Conservation (phyloP, 2,888 invertebrate species). For the Caenorhabditis sinica region DNA sequence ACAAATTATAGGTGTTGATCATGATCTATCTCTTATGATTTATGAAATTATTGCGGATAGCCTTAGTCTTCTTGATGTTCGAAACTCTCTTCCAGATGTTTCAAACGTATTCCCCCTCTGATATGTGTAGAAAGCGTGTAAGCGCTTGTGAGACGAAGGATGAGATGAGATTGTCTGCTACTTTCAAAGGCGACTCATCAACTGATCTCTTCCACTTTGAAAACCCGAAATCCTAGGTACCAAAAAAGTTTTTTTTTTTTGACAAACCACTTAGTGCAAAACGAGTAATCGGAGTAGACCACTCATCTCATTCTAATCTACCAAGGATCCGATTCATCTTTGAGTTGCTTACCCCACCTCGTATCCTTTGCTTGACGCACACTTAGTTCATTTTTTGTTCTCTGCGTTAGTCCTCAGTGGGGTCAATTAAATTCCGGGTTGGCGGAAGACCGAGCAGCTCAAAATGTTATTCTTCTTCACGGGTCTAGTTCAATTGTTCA, state of each 20-base stretch:
- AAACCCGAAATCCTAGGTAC: slow-evolving; percentile 25
- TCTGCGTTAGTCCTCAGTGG: not conserved
- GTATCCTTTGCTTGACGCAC: not conserved
- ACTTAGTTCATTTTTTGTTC: not conserved
- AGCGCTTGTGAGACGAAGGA: not conserved
- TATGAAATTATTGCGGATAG: not conserved
- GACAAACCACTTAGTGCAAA: slow-evolving; percentile 6
- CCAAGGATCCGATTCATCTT: slow-evolving; percentile 19
- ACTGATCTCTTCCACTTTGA: slow-evolving; percentile 4
- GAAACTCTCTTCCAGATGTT: not conserved
- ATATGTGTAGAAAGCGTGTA: not conserved
- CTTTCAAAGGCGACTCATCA: not conserved
- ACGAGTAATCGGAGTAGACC: slow-evolving; percentile 10
- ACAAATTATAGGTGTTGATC: slow-evolving; percentile 17
- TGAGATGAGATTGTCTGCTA: slow-evolving; percentile 35
- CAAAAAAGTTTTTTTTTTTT: slow-evolving; percentile 5
- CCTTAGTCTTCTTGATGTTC: not conserved
- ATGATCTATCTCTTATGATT: slow-evolving; percentile 20
- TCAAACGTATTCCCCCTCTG: not conserved
- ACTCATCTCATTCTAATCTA: slow-evolving; percentile 26
- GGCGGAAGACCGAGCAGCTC: slow-evolving; percentile 13
- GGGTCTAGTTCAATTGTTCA: not conserved
- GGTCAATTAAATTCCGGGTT: slow-evolving; percentile 30
- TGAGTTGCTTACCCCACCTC: slow-evolving; percentile 8
- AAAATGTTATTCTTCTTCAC: not conserved